A percentile compares a stretch with the other conserved stretches of the same genome.
phyloP scores from a whole-genome alignment of 2,888 invertebrate species.

The Eudasyphora cyanicolor region DNA sequence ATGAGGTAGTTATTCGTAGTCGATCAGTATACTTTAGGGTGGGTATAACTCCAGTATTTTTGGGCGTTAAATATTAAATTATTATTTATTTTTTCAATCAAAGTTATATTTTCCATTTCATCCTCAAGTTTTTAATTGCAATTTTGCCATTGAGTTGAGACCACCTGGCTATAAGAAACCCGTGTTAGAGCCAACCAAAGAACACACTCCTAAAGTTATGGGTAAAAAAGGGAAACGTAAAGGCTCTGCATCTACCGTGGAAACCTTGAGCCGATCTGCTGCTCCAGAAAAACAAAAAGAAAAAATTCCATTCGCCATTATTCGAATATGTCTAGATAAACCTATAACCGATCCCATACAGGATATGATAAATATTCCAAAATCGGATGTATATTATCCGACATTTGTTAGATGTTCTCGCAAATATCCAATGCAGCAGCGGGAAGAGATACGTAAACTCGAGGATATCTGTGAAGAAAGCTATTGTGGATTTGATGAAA shows the following conservation, averaged over 20 bases:
- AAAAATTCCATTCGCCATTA: conserved; percentile 54
- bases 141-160: conserved; percentile 62
- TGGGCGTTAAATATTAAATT: too few species aligned
- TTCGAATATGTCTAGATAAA: conserved; percentile 56
- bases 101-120: conserved; percentile 14
- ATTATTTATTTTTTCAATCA: background rate
- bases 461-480: conserved; percentile 23
- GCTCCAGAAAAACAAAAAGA: background rate
- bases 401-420: conserved; percentile 33
- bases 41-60: too few species aligned
- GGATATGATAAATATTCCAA: conserved; percentile 1
- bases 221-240: conserved; percentile 10
- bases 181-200: background rate
- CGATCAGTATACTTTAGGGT: too few species aligned
- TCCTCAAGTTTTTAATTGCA: conserved; percentile 61
- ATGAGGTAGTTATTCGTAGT: too few species aligned
- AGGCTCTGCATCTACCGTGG: background rate
- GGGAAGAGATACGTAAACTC: background rate
- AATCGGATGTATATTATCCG: conserved; percentile 12
- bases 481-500: conserved; percentile 58
- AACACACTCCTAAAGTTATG: background rate
- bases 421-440: too few species aligned
- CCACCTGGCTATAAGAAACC: conserved; percentile 23
- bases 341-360: conserved; percentile 56
- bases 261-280: background rate